Evolutionary conservation across 1,140 invertebrate genomes (phyloP).

Genomic region (Procambarus virginalis): DNA sequence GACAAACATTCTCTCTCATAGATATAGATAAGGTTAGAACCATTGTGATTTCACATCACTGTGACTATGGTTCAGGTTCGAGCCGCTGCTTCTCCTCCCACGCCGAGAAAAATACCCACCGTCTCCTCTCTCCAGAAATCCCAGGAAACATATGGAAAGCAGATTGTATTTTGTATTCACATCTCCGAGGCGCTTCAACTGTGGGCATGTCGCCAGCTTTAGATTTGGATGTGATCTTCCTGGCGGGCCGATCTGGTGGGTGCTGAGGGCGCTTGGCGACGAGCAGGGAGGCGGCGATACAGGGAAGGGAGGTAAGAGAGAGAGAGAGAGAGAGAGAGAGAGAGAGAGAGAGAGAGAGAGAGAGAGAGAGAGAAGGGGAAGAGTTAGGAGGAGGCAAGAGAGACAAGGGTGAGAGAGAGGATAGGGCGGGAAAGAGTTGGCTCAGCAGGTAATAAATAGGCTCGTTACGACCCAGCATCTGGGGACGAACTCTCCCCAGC

Average conservation of each 20-base stretch:
- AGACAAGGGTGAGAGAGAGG: neutral
- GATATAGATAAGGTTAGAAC: too few species aligned
- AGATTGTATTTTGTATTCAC: neutral
- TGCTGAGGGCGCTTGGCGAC: neutral
- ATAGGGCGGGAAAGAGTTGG: too few species aligned
- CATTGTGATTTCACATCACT: too few species aligned
- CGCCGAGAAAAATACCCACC: neutral
- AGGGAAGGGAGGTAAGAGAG: too few species aligned
- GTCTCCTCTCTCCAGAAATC: neutral
- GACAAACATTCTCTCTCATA: too few species aligned
- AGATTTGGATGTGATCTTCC: neutral
- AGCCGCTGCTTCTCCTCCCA: too few species aligned
- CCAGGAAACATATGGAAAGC: neutral
- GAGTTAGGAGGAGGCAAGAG: neutral
- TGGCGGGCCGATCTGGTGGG: neutral
- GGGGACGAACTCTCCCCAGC: neutral
- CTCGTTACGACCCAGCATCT: neutral
- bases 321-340: too few species aligned
- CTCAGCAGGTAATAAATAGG: constrained; percentile 12
- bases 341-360: too few species aligned
- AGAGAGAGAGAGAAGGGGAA: too few species aligned
- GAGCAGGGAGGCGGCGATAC: too few species aligned
- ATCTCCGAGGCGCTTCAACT: neutral
- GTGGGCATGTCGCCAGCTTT: neutral
- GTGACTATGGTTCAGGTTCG: too few species aligned